Conservation (phyloP, 2,888 invertebrate species). For the Trissolcus japonicus region DNA sequence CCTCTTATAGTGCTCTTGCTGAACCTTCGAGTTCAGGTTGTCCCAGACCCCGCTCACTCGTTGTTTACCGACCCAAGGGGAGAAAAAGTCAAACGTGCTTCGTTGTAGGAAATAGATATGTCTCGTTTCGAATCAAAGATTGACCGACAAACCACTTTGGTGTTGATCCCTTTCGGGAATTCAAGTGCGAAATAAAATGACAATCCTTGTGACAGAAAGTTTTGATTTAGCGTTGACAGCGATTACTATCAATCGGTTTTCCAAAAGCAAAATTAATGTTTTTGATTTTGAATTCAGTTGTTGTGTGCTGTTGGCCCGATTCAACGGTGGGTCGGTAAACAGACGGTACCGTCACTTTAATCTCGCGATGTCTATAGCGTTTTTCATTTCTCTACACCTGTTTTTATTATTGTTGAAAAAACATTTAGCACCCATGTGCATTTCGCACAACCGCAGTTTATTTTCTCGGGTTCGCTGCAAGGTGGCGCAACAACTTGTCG, state of each 20-base stretch:
- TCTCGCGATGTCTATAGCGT: conserved; percentile 61
- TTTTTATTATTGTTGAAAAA: conserved; percentile 49
- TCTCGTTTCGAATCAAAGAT: conserved; percentile 56
- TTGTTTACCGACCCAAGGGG: conserved; percentile 30
- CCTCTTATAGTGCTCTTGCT: conserved; percentile 32
- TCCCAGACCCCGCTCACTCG: conserved; percentile 26
- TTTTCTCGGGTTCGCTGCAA: conserved; percentile 7
- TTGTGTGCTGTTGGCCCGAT: conserved; percentile 15
- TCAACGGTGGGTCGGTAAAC: conserved; percentile 53
- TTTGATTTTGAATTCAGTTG: not conserved
- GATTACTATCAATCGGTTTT: not conserved
- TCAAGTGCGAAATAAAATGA: conserved; percentile 15
- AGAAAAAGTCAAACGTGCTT: conserved; percentile 25
- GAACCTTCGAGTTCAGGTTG: conserved; percentile 25
- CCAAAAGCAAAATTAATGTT: not conserved
- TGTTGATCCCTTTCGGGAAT: conserved; percentile 34
- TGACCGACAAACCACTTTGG: conserved; percentile 50
- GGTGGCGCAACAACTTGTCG: conserved; percentile 9
- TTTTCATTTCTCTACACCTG: conserved; percentile 16
- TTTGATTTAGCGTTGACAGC: conserved; percentile 1
- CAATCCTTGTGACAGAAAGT: not conserved
- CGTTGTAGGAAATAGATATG: conserved; percentile 59
- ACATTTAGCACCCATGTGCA: conserved; percentile 71
- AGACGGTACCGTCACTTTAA: conserved; percentile 59
- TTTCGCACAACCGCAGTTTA: conserved; percentile 59